Percentiles rank a stretch among this genome's conserved stretches.
Conservation (phyloP, 1,140 invertebrate species). For the Drosophila novamexicana region DNA sequence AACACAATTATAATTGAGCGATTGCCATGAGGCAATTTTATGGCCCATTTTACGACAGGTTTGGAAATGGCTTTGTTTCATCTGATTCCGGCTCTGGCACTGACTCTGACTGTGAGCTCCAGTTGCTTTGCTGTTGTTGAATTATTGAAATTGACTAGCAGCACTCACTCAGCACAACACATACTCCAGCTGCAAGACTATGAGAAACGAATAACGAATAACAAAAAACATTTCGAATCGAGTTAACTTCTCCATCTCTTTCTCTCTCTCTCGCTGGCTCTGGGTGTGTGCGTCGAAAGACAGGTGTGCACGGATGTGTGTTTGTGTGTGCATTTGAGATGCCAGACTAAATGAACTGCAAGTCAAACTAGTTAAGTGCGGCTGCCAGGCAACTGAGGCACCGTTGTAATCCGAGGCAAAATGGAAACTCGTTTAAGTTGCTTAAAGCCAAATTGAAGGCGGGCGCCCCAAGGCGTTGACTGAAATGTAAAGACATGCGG, state of each 20-base stretch:
- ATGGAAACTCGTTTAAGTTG: conserved; percentile 76
- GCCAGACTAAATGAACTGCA: conserved; percentile 75
- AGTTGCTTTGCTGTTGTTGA: conserved; percentile 26
- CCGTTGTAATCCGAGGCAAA: conserved; percentile 46
- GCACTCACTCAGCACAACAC: conserved; percentile 41
- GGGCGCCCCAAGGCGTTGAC: conserved; percentile 24
- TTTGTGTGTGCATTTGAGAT: conserved; percentile 41
- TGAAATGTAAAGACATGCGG: conserved; percentile 38
- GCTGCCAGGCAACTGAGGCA: conserved; percentile 34
- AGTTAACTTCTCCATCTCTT: conserved; percentile 27
- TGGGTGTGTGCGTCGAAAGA: neutral
- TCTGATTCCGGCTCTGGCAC: conserved; percentile 8
- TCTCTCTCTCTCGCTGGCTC: conserved; percentile 6
- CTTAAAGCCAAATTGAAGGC: conserved; percentile 72
- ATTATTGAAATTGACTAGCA: conserved; percentile 56
- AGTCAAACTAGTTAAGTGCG: conserved; percentile 73
- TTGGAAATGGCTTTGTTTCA: conserved; percentile 51
- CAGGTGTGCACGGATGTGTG: conserved; percentile 15
- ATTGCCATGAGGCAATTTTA: conserved; percentile 47
- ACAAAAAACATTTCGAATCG: conserved; percentile 40
- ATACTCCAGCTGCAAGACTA: conserved; percentile 10
- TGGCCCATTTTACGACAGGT: conserved; percentile 56
- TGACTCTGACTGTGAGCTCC: conserved; percentile 1
- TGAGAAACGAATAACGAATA: conserved; percentile 28
- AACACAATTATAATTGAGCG: conserved; percentile 31